Evolutionary conservation across 2,888 invertebrate genomes (phyloP), one percentile per base, ranked within the genome.

Genomic region (Calameuta idolon): DNA sequence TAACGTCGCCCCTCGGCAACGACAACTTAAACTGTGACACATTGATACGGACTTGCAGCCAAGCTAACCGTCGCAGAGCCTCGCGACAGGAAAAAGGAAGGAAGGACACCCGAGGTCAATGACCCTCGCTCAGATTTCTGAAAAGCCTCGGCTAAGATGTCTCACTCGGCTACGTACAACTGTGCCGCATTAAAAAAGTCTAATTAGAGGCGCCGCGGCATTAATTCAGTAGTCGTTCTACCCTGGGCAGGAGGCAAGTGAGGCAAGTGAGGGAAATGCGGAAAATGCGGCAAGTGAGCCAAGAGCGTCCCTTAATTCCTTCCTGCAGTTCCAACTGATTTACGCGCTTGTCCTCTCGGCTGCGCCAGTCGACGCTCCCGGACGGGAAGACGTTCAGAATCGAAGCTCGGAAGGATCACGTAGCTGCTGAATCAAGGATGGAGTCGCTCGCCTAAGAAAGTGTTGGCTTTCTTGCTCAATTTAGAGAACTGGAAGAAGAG

Each of bases 191-290:
- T 86, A 86, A 85, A 86, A 84, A 85, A 84, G 88, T 88, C 89
- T 88, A 89, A 89, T 89, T 89, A 88, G 87, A 87, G 86, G 82
- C 86, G 84, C 83, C 84, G 87, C 84, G 85, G 86, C 89, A 88
- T 89, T 89, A 87, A 89, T 89, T 89, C 87, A 88, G 86, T 83
- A 86, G 33, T 74, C 69, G 12, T 33, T 69, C 30, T 11, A 40
- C 69, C 69, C 69, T 30, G 69, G 30, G 5, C 31, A 9, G 31
- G 12, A 33, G 83, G 79, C 83, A 82, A 81, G 82, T 85, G 80
- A 83, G 83, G 81, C 77, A 82, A 77, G 82, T 85, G 80, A 83
- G 83, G n/a, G n/a, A n/a, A n/a, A n/a, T n/a, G n/a, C n/a, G n/a
- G n/a, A n/a, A n/a, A n/a, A n/a, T n/a, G n/a, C n/a, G 83, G 81